phyloP scores from a whole-genome alignment of 1,140 invertebrate species.

The Frieseomelitta varia region DNA sequence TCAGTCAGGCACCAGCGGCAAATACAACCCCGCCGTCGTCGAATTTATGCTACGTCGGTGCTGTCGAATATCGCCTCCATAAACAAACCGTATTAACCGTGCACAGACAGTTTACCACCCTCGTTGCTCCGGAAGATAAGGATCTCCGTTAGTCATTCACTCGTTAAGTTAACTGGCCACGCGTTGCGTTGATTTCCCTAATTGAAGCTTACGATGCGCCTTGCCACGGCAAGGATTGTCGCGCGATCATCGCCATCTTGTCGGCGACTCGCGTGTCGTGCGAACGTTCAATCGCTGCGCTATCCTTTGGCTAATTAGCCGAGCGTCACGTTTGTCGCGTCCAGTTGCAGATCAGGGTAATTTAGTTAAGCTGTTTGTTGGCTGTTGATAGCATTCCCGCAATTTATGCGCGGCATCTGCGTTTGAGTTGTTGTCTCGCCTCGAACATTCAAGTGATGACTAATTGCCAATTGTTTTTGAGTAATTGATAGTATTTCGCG shows the following conservation, averaged over 20 bases:
- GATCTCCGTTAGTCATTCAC: slow-evolving; percentile 75
- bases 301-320: slow-evolving; percentile 26
- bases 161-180: slow-evolving; percentile 73
- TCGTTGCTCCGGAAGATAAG: slow-evolving; percentile 68
- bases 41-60: slow-evolving; percentile 38
- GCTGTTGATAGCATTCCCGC: background rate
- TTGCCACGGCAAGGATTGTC: slow-evolving; percentile 7
- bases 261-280: slow-evolving; percentile 3
- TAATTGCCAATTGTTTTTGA: background rate
- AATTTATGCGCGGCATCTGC: background rate
- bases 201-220: slow-evolving; percentile 60
- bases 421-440: too few species aligned
- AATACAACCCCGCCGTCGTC: slow-evolving; percentile 11
- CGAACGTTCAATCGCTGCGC: background rate
- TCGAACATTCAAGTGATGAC: background rate
- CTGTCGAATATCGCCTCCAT: slow-evolving; percentile 52
- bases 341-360: slow-evolving; percentile 18
- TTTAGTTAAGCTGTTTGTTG: slow-evolving; percentile 12
- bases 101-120: slow-evolving; percentile 68
- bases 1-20: slow-evolving; percentile 16
- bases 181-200: slow-evolving; percentile 70
- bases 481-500: background rate
- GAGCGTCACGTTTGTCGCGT: background rate
- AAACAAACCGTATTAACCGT: slow-evolving; percentile 73
- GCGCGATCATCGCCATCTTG: background rate